Evolutionary conservation across 2,888 invertebrate species (phyloP).

Genomic region (Cantharis nigra): DNA sequence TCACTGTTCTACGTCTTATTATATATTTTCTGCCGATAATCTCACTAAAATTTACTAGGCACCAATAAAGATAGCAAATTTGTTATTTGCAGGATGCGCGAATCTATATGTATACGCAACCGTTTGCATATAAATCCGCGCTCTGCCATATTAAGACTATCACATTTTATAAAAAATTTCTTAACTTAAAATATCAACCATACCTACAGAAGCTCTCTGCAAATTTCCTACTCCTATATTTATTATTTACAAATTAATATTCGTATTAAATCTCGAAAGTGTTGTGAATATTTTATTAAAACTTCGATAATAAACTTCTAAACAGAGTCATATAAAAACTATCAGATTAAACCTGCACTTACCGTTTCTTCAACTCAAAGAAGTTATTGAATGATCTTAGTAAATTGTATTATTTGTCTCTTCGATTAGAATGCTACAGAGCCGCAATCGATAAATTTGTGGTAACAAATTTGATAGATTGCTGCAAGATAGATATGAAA

Average conservation of each 20-base stretch:
- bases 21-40: neutral
- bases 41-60: neutral
- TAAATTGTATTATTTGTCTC: constrained; percentile 25
- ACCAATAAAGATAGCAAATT: neutral
- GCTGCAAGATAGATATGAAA: constrained; percentile 27
- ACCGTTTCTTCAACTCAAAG: neutral
- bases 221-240: neutral
- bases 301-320: neutral
- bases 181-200: neutral
- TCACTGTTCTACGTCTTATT: neutral
- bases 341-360: neutral
- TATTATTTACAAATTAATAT: neutral
- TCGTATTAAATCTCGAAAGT: neutral
- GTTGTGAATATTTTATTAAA: neutral
- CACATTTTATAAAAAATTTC: neutral
- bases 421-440: constrained; percentile 25
- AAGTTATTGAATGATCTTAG: neutral
- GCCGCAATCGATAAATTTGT: constrained; percentile 22
- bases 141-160: neutral
- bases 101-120: neutral
- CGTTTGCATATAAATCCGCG: neutral
- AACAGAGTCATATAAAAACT: neutral
- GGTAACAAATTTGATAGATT: constrained; percentile 17
- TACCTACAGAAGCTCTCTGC: neutral
- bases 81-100: neutral